Percentiles rank a stretch among this genome's conserved stretches.
phyloP scores from a whole-genome alignment of 2,797 vertebrate genomes.

The Rhincodon typus region DNA sequence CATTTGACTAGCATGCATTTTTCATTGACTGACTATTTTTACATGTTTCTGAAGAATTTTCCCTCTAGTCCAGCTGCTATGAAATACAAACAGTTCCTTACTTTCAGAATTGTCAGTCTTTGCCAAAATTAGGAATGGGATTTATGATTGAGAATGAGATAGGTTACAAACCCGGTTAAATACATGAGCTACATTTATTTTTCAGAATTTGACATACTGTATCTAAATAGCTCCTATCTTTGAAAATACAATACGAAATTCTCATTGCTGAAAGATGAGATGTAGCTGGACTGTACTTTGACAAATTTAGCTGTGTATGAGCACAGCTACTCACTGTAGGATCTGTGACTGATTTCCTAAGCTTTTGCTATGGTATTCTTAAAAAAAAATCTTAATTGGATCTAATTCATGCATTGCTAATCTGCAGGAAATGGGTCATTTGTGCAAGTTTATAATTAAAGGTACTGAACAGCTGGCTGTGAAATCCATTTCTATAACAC shows the following conservation, averaged over 20 bases:
- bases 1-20: neutral
- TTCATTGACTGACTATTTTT: neutral
- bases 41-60: neutral
- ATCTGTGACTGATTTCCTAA: neutral
- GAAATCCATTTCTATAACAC: constrained; percentile 44
- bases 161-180: neutral
- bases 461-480: constrained; percentile 53
- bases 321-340: neutral
- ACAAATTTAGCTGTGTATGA: neutral
- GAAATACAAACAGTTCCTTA: neutral
- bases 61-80: neutral
- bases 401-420: constrained; percentile 26
- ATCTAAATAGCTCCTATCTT: neutral
- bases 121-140: neutral
- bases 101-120: neutral
- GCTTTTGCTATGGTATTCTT: neutral
- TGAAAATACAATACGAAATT: neutral
- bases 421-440: constrained; percentile 58
- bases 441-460: constrained; percentile 56
- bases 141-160: neutral
- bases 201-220: neutral
- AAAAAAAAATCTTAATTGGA: neutral
- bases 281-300: neutral
- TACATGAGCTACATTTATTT: neutral
- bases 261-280: neutral